A percentile compares a stretch with the other conserved stretches of the same genome.
phyloP scores from a whole-genome alignment of 2,797 vertebrate species.

The Sylvilagus floridanus region DNA sequence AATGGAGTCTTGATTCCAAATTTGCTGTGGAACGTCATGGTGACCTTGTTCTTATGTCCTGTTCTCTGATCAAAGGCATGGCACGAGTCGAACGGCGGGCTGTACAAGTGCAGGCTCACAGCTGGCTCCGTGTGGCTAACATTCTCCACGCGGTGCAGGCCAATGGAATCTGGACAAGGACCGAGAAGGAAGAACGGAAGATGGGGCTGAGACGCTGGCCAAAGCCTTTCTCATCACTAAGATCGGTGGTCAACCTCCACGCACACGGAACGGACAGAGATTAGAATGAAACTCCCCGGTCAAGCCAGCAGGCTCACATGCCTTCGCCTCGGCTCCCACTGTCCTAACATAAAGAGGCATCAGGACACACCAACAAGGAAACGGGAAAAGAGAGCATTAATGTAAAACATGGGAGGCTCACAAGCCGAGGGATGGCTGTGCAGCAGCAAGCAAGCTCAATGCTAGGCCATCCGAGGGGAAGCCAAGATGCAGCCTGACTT shows the following conservation, averaged over 20 bases:
- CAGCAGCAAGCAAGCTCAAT: constrained; percentile 4
- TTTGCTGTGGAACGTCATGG: constrained; percentile 98
- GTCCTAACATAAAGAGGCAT: background rate
- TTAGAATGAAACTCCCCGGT: background rate
- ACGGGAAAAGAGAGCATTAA: background rate
- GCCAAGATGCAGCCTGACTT: background rate
- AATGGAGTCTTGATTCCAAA: constrained; percentile 92
- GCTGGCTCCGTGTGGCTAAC: constrained; percentile 96
- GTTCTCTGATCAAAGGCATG: constrained; percentile 98
- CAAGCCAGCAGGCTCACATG: background rate
- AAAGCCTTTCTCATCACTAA: background rate
- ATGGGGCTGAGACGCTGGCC: background rate
- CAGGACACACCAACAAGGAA: background rate
- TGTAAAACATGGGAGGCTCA: background rate
- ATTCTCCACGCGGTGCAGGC: constrained; percentile 98
- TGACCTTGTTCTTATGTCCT: constrained; percentile 95
- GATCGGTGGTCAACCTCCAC: background rate
- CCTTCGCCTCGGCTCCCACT: background rate
- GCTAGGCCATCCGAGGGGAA: background rate
- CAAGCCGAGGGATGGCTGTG: background rate
- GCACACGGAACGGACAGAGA: background rate
- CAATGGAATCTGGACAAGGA: constrained; percentile 92
- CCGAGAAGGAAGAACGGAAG: background rate
- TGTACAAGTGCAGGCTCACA: constrained; percentile 96
- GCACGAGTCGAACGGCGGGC: constrained; percentile 94